Evolutionary conservation across 2,888 invertebrate species (phyloP).

Genomic region (Parapristionchus giblindavisi): DNA sequence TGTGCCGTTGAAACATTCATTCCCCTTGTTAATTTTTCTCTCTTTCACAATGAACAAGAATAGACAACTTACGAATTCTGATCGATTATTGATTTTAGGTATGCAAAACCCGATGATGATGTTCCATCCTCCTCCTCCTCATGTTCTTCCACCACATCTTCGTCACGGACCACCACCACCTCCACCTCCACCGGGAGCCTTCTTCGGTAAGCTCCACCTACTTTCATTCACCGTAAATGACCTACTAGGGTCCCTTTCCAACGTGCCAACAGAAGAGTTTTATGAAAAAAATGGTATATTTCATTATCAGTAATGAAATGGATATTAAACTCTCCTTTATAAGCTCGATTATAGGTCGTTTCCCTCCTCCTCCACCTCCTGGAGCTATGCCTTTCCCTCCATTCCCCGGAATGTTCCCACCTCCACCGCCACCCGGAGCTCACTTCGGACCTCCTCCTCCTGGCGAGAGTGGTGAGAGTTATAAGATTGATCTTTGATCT

Average conservation of each 20-base stretch:
- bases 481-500: background rate
- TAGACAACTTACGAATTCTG: background rate
- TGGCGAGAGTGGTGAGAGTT: background rate
- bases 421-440: slow-evolving; percentile 31
- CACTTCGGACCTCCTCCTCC: slow-evolving; percentile 39
- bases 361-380: slow-evolving; percentile 46
- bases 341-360: too few relatives aligned
- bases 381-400: slow-evolving; percentile 44
- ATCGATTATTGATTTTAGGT: slow-evolving; percentile 2
- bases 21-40: too few relatives aligned
- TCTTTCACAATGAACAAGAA: background rate
- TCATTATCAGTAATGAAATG: too few relatives aligned
- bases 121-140: slow-evolving; percentile 36
- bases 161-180: slow-evolving; percentile 43
- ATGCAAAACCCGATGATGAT: slow-evolving; percentile 27
- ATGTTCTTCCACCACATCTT: slow-evolving; percentile 39
- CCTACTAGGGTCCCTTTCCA: slow-evolving; percentile 62
- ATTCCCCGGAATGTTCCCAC: slow-evolving; percentile 16
- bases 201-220: slow-evolving; percentile 34
- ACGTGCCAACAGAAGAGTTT: background rate
- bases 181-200: slow-evolving; percentile 44
- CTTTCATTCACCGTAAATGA: slow-evolving; percentile 48
- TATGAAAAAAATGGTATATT: background rate
- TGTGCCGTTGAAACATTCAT: too few relatives aligned
- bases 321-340: too few relatives aligned